A percentile compares a stretch with the other conserved stretches of the same genome.
These are phyloP conservation scores for Phylloscopus whistleri DNA, from an alignment of 2,113 vertebrate genomes.

Conservation along the genomic window DNA sequence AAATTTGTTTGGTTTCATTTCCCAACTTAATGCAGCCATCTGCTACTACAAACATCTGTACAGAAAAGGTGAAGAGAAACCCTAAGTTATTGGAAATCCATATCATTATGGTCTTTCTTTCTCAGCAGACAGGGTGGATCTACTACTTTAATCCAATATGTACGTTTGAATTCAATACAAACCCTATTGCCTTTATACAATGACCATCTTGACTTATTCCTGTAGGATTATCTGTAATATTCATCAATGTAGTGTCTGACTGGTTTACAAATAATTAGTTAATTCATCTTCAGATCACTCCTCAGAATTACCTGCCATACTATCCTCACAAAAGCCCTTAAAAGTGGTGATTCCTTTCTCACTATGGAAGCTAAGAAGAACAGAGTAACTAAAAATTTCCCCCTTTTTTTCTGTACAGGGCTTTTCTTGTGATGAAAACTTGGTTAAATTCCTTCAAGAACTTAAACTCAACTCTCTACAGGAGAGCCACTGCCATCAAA, in stretches of 20 bases:
- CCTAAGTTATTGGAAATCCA: background rate
- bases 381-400: rapidly evolving
- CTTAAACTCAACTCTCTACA: background rate
- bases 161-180: background rate
- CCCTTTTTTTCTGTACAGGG: background rate
- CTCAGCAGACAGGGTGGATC: background rate
- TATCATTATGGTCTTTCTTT: background rate
- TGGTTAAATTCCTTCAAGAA: background rate
- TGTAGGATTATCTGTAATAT: background rate
- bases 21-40: background rate
- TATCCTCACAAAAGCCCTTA: background rate
- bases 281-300: background rate
- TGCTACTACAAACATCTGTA: background rate
- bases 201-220: background rate
- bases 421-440: background rate
- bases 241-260: background rate
- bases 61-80: background rate
- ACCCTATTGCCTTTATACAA: background rate
- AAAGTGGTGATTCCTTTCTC: background rate
- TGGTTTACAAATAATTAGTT: background rate
- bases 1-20: background rate
- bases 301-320: background rate
- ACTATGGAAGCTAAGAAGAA: background rate
- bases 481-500: background rate
- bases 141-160: background rate